Evolutionary conservation across 1,140 invertebrate genomes (phyloP).

Genomic region (Idris sp.): DNA sequence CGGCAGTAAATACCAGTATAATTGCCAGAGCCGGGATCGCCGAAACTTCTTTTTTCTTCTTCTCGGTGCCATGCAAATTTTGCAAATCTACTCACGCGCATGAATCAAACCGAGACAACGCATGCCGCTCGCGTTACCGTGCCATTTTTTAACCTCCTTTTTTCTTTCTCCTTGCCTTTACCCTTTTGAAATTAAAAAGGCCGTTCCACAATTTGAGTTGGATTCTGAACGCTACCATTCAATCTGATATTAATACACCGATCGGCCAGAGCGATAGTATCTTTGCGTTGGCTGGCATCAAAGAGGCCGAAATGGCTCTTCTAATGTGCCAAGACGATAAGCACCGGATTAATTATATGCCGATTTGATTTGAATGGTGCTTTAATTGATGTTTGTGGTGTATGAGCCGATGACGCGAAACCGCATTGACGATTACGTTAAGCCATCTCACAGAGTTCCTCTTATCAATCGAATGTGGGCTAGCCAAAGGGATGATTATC

Average conservation of each 20-base stretch:
- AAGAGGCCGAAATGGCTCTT: constrained; percentile 50
- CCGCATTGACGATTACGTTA: background rate
- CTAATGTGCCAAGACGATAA: constrained; percentile 55
- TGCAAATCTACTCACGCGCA: constrained; percentile 37
- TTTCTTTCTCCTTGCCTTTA: constrained; percentile 21
- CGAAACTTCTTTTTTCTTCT: constrained; percentile 51
- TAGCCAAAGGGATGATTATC: too few species aligned
- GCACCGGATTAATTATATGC: constrained; percentile 54
- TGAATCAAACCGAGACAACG: constrained; percentile 58
- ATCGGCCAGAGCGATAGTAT: constrained; percentile 38
- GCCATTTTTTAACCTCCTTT: constrained; percentile 30
- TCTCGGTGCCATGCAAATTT: constrained; percentile 59
- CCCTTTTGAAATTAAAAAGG: constrained; percentile 42
- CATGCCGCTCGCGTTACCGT: constrained; percentile 34
- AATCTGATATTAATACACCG: constrained; percentile 59
- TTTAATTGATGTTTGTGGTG: constrained; percentile 58
- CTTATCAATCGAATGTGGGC: too few species aligned
- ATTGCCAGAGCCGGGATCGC: constrained; percentile 66
- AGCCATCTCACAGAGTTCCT: too few species aligned
- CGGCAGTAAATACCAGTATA: constrained; percentile 75
- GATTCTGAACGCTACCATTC: constrained; percentile 44
- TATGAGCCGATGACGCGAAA: constrained; percentile 27
- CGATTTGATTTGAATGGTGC: constrained; percentile 41
- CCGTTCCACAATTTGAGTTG: constrained; percentile 51
- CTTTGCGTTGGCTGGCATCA: constrained; percentile 43